Conservation (phyloP, 2,888 invertebrate species). For the Parnassius apollo region DNA sequence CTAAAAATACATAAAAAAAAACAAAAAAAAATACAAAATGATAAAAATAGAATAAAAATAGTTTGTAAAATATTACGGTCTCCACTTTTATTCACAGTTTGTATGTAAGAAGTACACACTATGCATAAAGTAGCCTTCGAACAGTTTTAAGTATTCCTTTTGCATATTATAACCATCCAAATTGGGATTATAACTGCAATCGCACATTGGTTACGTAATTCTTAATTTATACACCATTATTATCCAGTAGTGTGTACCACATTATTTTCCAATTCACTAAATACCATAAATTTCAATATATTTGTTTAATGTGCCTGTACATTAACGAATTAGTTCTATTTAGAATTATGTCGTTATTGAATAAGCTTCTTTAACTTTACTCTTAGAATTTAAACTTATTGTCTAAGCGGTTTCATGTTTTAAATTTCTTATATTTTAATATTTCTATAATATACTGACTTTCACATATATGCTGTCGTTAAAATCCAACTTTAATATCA, state of each 20-base stretch:
- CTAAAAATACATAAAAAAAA: constrained; percentile 48
- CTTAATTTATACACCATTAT: background rate
- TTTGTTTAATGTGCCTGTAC: constrained; percentile 28
- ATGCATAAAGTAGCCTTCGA: constrained; percentile 11
- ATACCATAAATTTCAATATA: constrained; percentile 28
- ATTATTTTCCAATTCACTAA: constrained; percentile 17
- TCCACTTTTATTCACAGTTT: constrained; percentile 39
- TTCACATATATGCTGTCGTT: constrained; percentile 19
- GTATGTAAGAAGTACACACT: constrained; percentile 27
- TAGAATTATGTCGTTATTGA: constrained; percentile 20
- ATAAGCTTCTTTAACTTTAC: constrained; percentile 26
- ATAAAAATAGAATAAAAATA: constrained; percentile 32
- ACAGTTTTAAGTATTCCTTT: background rate
- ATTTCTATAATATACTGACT: constrained; percentile 26
- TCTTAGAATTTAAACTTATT: constrained; percentile 32
- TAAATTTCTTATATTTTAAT: constrained; percentile 36
- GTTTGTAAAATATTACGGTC: constrained; percentile 57
- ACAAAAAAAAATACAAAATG: constrained; percentile 38
- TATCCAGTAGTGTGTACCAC: constrained; percentile 18
- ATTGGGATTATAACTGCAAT: too few relatives aligned
- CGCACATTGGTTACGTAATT: too few relatives aligned
- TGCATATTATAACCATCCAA: background rate
- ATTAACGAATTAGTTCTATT: constrained; percentile 25
- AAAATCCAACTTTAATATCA: background rate
- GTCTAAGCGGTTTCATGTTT: constrained; percentile 40